Conservation (phyloP, 2,888 invertebrate species). For the Hemaris fuciformis region DNA sequence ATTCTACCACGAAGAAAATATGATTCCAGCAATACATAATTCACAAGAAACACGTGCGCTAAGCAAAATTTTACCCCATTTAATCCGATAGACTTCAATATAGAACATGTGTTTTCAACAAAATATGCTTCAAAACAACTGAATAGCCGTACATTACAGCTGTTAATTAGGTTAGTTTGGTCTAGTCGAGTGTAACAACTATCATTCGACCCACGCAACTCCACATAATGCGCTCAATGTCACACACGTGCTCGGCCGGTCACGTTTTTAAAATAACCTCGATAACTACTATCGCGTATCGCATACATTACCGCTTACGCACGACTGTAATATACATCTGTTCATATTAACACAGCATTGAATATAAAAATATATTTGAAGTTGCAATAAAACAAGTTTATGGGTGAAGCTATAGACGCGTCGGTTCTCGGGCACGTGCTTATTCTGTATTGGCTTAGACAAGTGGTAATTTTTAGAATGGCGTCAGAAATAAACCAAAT, state of each 20-base stretch:
- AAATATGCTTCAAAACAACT: not conserved
- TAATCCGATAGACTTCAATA: no score
- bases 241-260: conserved; percentile 23
- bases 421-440: conserved; percentile 18
- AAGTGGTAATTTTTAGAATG: conserved; percentile 10
- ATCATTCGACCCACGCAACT: conserved; percentile 10
- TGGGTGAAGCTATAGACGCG: not conserved
- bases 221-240: conserved; percentile 17
- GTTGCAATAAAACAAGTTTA: not conserved
- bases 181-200: not conserved
- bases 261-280: conserved; percentile 8
- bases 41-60: no score
- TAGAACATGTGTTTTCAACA: not conserved
- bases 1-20: no score
- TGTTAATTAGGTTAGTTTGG: not conserved
- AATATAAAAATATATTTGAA: not conserved
- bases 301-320: not conserved
- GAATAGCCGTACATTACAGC: not conserved
- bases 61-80: no score
- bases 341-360: not conserved
- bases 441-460: conserved; percentile 6
- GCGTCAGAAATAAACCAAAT: conserved; percentile 10
- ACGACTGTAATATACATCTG: not conserved
- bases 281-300: not conserved
- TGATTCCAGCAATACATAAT: no score